phyloP scores from a whole-genome alignment of 1,140 invertebrate species.

The Steinernema feltiae region DNA sequence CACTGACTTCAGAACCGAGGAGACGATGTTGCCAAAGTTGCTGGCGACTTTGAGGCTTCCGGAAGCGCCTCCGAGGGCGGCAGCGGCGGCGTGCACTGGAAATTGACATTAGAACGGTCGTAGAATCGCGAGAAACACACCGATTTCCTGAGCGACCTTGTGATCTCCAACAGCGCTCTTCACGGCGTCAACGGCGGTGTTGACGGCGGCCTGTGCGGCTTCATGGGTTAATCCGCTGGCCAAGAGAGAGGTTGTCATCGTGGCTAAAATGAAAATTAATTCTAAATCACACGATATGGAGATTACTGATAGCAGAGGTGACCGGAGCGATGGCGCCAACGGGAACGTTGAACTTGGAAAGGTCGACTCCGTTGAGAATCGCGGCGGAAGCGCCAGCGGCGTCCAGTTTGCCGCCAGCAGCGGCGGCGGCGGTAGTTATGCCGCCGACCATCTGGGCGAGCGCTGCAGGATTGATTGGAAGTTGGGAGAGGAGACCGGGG shows the following conservation, averaged over 20 bases:
- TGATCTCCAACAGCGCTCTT: not conserved
- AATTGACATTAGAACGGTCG: not conserved
- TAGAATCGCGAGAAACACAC: not conserved
- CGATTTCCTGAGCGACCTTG: not conserved
- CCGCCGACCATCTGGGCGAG: not conserved
- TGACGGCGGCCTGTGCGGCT: not conserved
- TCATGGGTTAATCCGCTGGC: not conserved
- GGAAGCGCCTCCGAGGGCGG: not conserved
- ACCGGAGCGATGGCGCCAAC: not conserved
- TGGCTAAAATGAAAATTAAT: not conserved
- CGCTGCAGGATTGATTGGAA: not conserved
- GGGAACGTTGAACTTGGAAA: not conserved
- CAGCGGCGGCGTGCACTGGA: not conserved
- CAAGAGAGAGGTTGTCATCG: not conserved
- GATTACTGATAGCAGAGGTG: not conserved
- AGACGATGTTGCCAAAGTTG: not conserved
- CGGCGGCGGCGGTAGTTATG: not conserved
- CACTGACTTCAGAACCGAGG: not conserved
- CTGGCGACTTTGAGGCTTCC: not conserved
- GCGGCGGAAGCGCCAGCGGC: not conserved
- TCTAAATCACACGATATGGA: not conserved
- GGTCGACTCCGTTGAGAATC: not conserved
- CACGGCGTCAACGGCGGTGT: not conserved
- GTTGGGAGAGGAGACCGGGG: not conserved
- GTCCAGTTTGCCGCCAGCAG: not conserved